phyloP scores from a whole-genome alignment of 2,797 vertebrate species.

The Danio tinwini region DNA sequence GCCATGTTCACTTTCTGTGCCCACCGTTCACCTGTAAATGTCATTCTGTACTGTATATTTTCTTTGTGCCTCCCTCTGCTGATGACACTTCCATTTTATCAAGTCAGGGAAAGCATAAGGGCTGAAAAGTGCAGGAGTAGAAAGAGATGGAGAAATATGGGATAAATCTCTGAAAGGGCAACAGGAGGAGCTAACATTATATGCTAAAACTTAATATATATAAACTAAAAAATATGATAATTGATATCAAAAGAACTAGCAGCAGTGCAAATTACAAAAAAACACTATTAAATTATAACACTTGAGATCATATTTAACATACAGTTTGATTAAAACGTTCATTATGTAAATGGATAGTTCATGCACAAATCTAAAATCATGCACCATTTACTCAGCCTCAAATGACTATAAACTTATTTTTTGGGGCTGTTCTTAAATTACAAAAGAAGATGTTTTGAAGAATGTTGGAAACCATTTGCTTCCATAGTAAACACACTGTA shows the following conservation, averaged over 20 bases:
- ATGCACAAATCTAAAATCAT: no score
- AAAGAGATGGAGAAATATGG: neutral
- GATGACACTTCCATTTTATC: constrained; percentile 48
- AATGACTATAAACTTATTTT: no score
- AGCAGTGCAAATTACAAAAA: neutral
- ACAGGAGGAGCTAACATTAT: neutral
- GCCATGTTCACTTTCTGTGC: constrained; percentile 18
- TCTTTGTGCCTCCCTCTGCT: constrained; percentile 32
- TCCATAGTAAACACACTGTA: no score
- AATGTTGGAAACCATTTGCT: no score
- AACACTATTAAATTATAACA: neutral
- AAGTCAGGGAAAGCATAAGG: constrained; percentile 29
- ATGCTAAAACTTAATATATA: neutral
- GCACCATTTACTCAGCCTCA: no score
- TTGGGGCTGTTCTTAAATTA: no score
- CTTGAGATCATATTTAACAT: neutral
- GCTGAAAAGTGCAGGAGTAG: constrained; percentile 31
- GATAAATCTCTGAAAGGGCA: constrained; percentile 26
- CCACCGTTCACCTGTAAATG: constrained; percentile 40
- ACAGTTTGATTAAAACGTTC: no score
- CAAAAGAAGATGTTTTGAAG: no score
- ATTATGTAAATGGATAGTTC: no score
- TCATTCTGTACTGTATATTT: constrained; percentile 40
- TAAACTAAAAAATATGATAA: neutral
- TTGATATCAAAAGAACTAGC: neutral